Evolutionary conservation across 2,888 invertebrate genomes (phyloP), one percentile per base, ranked within the genome.

Genomic region (Acanthoscelides obtectus): DNA sequence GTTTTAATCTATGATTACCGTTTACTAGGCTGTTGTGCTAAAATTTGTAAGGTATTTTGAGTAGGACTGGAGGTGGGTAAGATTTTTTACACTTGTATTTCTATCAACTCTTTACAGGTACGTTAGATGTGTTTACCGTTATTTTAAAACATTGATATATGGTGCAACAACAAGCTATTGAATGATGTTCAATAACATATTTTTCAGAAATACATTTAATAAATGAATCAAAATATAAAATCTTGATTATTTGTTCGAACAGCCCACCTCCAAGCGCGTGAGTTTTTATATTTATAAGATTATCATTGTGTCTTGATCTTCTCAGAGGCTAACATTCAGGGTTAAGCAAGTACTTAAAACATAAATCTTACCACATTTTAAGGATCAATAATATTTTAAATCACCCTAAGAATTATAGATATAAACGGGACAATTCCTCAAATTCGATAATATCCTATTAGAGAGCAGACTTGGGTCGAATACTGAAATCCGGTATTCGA

Each of bases 21-120:
- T 74, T 72, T 25, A 71, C 77, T 77, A 77, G 78, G 78, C 77
- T 79, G 79, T 78, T 79, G 77, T 79, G 76, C 76, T 77, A 76
- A 77, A 77, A 75, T 72, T 69, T 76, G 73, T 75, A 74, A 72
- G 73, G 45, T 45, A 45, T 45, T 45, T 45, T 45, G 45, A 45
- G 45, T 45, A 45, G 45, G 45, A 6, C 6, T 45, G 45, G 45
- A 45, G 45, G 45, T 45, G 45, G 45, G 45, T 12, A 25, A 17
- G 12, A 45, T 45, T 12, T 4, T 45, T 12, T 12, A 3, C 17
- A 45, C 45, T n/a, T n/a, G n/a, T n/a, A n/a, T n/a, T n/a, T n/a
- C n/a, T n/a, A n/a, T n/a, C n/a, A n/a, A n/a, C n/a, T n/a, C n/a
- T n/a, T n/a, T n/a, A n/a, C n/a, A n/a, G n/a, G n/a, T n/a, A n/a